Conservation (phyloP, 2,888 invertebrate species). For the Antitype chi region DNA sequence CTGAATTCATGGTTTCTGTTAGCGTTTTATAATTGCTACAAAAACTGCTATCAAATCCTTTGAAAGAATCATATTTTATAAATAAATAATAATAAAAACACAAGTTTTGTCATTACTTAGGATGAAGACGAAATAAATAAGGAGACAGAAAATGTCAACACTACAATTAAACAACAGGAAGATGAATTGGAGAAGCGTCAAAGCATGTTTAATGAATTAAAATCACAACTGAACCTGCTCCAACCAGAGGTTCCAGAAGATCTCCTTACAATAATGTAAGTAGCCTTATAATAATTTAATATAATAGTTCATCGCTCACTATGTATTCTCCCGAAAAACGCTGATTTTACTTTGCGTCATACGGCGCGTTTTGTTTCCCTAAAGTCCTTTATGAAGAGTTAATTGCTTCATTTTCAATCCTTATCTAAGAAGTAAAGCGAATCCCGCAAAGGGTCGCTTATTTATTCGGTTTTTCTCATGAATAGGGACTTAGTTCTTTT, state of each 20-base stretch:
- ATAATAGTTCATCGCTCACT: not conserved
- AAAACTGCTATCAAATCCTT: not conserved
- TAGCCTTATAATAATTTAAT: slow-evolving; percentile 2
- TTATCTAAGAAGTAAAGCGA: slow-evolving; percentile 8
- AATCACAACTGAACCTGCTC: slow-evolving; percentile 66
- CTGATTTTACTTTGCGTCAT: not conserved
- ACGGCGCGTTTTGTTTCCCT: not conserved
- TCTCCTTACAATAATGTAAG: slow-evolving; percentile 75
- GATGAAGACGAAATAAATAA: slow-evolving; percentile 74
- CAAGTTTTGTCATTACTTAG: slow-evolving; percentile 59
- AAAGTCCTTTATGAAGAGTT: not conserved
- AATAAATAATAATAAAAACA: not conserved
- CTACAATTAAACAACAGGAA: slow-evolving; percentile 67
- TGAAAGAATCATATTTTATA: not conserved
- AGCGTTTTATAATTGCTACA: not conserved
- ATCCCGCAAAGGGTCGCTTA: slow-evolving; percentile 19
- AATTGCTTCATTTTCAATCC: slow-evolving; percentile 16
- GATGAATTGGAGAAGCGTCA: slow-evolving; percentile 68
- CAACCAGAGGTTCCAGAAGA: slow-evolving; percentile 73
- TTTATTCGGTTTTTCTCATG: slow-evolving; percentile 8
- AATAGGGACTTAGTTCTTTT: not conserved
- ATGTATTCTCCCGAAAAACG: not conserved
- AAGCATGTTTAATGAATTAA: slow-evolving; percentile 70
- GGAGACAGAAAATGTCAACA: slow-evolving; percentile 70
- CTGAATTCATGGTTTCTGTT: too few species aligned